Percentiles rank a stretch among this genome's conserved stretches.
Conservation (phyloP, 2,113 vertebrate genomes). For the Datnioides undecimradiatus region DNA sequence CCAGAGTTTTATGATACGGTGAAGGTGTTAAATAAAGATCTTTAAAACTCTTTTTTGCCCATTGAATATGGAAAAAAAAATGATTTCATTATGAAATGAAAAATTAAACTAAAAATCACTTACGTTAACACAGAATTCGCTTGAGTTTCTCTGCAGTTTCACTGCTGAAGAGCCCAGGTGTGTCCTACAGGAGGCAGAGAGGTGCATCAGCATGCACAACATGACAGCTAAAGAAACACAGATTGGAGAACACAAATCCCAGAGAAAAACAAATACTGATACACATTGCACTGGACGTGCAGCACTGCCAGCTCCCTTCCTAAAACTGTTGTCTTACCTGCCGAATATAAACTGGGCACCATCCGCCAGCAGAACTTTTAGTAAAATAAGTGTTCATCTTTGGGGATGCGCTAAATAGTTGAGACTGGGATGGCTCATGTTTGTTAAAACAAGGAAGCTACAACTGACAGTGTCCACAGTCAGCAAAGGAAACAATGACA, state of each 20-base stretch:
- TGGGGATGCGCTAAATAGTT: not conserved
- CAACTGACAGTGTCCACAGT: slow-evolving; percentile 7
- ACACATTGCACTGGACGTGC: slow-evolving; percentile 13
- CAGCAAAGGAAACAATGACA: slow-evolving; percentile 18
- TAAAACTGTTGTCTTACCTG: slow-evolving; percentile 8
- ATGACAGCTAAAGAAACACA: slow-evolving; percentile 32
- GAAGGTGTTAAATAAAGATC: not conserved
- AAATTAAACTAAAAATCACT: not conserved
- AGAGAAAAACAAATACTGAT: slow-evolving; percentile 37
- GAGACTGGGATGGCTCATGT: slow-evolving; percentile 14
- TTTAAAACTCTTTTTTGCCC: not conserved
- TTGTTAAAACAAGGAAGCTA: slow-evolving; percentile 11
- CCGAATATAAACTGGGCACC: not conserved
- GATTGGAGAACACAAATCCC: slow-evolving; percentile 43
- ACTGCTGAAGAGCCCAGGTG: slow-evolving; percentile 16
- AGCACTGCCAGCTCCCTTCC: slow-evolving; percentile 3
- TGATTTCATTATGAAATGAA: not conserved
- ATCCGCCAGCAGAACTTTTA: slow-evolving; percentile 4
- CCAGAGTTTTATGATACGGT: not conserved
- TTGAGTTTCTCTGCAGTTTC: slow-evolving; percentile 18
- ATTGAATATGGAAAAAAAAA: not conserved
- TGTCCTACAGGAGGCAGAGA: slow-evolving; percentile 26
- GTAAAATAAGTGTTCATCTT: slow-evolving; percentile 20
- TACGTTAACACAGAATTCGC: not conserved
- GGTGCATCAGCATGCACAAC: slow-evolving; percentile 57